A percentile compares a stretch with the other conserved stretches of the same genome.
Evolutionary conservation across 30 jellyfish, hydroid and myxozoan species (phyloP).

Genomic region (Aurelia sp.): DNA sequence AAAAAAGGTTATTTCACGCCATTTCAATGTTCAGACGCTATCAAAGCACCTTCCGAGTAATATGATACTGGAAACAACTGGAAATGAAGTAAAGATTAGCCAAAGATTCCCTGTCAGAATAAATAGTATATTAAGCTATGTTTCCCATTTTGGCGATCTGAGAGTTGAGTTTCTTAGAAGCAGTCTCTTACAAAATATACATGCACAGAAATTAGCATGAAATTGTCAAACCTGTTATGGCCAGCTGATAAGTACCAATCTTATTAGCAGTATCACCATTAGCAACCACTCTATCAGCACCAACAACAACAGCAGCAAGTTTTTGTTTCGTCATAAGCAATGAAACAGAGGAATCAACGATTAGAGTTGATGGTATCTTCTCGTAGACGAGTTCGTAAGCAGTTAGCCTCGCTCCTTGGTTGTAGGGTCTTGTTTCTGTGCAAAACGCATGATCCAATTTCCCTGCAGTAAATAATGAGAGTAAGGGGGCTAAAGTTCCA

Average conservation of each 20-base stretch:
- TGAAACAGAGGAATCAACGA: conserved; percentile 92
- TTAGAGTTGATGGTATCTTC: conserved; percentile 84
- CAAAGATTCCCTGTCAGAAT: no score
- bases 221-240: conserved; percentile 57
- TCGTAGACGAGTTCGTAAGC: conserved; percentile 90
- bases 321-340: conserved; percentile 74
- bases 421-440: conserved; percentile 97
- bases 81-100: no score
- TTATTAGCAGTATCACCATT: conserved; percentile 98
- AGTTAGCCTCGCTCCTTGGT: conserved; percentile 97
- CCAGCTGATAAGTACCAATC: conserved; percentile 96
- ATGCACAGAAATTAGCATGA: no score
- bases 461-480: conserved; percentile 5
- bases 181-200: no score
- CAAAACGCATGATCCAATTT: conserved; percentile 77
- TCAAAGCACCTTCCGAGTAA: no score
- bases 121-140: no score
- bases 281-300: conserved; percentile 96
- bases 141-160: no score
- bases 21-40: no score
- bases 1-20: no score
- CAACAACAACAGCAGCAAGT: conserved; percentile 88
- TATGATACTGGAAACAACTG: no score
- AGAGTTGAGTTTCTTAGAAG: no score
- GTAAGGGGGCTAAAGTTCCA: no score